Evolutionary conservation across 2,888 invertebrate genomes (phyloP), one percentile per base, ranked within the genome.

Genomic region (Xanthorhoe spadicearia): DNA sequence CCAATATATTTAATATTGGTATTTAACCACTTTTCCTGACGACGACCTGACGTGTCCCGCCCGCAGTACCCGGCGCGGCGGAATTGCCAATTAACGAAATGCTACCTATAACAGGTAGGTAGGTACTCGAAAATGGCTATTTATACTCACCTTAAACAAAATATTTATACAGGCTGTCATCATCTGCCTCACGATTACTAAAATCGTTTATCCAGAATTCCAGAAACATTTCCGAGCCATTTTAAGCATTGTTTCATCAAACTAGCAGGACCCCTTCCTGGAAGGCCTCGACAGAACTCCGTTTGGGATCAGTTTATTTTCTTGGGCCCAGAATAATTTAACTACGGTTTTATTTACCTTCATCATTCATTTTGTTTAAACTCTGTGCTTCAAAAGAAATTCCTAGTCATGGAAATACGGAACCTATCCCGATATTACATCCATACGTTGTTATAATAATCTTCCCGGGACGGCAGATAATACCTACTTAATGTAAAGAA

Each of bases 21-120:
- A 61, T 53, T 61, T 61, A 60, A 38, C 43, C 51, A 53, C 52
- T 60, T 53, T 28, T 46, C 52, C 52, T 9, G 50, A 51, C 52
- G 18, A 13, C 17, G 17, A 43, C 43, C n/a, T 43, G 43, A 10
- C 43, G 43, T 13, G 43, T 43, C 10, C 10, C 46, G 8, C 15
- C 17, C 8, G 35, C 23, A 2, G 17, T 35, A 53, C 13, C 13
- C 19, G 7, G 0, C 1, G 35, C 43, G 46, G 23, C 53, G 18
- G 38, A 17, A 35, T 13, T 19, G 35, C 13, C 54, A 61, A 61
- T 54, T 61, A 54, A 54, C 54, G 48, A 54, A 61, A 61, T 46
- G 18, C 38, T 18, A 49, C n/a, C n/a, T n/a, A n/a, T n/a, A n/a
- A n/a, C n/a, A n/a, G n/a, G n/a, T n/a, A n/a, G n/a, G n/a, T n/a